A percentile compares a stretch with the other conserved stretches of the same genome.
phyloP scores from a whole-genome alignment of 2,113 vertebrate genomes.

The Cisticola juncidis region DNA sequence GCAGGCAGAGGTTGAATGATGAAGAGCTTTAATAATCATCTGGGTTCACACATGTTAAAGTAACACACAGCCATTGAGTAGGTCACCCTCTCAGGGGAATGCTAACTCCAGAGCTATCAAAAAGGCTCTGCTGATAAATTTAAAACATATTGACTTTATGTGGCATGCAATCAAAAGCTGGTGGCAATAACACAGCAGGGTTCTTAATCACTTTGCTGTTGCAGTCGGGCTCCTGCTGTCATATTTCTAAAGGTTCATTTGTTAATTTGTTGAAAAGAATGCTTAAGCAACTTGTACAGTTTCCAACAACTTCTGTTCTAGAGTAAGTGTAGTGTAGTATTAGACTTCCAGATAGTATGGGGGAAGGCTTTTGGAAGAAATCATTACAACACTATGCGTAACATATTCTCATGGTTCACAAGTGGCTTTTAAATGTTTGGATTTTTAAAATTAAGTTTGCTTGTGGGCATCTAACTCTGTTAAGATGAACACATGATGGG shows the following conservation, averaged over 20 bases:
- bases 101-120: background rate
- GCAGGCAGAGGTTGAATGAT: background rate
- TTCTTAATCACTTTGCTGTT: slow-evolving; percentile 46
- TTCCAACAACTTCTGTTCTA: background rate
- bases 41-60: background rate
- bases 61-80: background rate
- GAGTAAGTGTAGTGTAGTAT: background rate
- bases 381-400: background rate
- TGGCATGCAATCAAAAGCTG: slow-evolving; percentile 41
- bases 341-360: background rate
- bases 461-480: background rate
- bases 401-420: background rate
- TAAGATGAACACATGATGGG: background rate
- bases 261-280: slow-evolving; percentile 44
- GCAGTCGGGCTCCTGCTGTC: slow-evolving; percentile 30
- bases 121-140: slow-evolving; percentile 25
- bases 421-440: background rate
- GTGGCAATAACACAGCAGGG: slow-evolving; percentile 43
- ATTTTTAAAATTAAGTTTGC: background rate
- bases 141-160: slow-evolving; percentile 21
- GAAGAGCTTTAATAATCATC: slow-evolving; percentile 27
- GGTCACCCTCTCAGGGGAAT: background rate
- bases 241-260: slow-evolving; percentile 25
- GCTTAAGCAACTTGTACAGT: background rate
- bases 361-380: background rate